Evolutionary conservation across 2,888 invertebrate species (phyloP), one percentile per base, ranked within the genome.

Genomic region (Tetramorium bicarinatum): DNA sequence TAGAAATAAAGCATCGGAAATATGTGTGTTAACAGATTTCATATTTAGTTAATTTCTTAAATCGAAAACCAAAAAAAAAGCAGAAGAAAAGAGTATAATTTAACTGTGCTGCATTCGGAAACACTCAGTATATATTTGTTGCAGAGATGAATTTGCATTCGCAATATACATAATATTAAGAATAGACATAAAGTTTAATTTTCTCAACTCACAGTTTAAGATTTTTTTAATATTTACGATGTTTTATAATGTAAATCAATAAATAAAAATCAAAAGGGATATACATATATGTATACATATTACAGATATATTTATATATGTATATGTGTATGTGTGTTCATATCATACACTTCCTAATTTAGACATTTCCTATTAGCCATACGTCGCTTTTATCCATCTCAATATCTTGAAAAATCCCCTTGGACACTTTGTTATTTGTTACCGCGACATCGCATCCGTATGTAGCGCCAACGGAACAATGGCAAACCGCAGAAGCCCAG

Each of bases 391-490:
- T 25, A 62, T 7, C 13, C 85, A 86, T 88, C 83, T 87, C 90
- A 87, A 90, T 90, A 91, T 85, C 85, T 87, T 85, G 88, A 88
- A 87, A 56, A 84, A 18, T 47, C 29, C 15, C 47, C 54, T 79
- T 85, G 83, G 82, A 91, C 86, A 89, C 93, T 93, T 93, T 88
- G 91, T 92, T 92, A 92, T 89, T 91, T 87, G 88, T 88, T 87
- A 87, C 84, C 75, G 64, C 21, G 77, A 76, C 64, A 77, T 29
- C 21, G 8, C 29, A 56, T 44, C 15, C 67, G 15, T 29, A 9
- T 44, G 21, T 41, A 77, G 29, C 80, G 54, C 77, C 85, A 67
- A 79, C 67, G 69, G 41, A 85, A 87, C 85, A 89, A 85, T 87
- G 59, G 74, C 81, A 67, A 72, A 47, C 83, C 79, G 84, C 64